These are phyloP conservation scores for Zaprionus ghesquierei DNA, from an alignment of 1,140 invertebrate species.

Conservation along the genomic window DNA sequence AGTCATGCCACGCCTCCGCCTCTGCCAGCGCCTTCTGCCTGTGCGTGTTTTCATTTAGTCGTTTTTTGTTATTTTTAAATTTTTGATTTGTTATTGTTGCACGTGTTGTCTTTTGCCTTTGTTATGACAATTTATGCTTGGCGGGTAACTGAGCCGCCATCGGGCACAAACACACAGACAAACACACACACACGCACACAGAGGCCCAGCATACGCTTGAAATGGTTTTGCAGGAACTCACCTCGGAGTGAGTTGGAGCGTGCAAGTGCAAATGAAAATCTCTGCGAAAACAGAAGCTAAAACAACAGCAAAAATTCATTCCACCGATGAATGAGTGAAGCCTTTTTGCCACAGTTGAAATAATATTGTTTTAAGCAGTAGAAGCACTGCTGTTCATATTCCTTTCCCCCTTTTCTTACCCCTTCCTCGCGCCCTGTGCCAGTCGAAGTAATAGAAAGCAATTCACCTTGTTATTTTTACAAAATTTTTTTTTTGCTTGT, in stretches of 20 bases:
- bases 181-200: not conserved
- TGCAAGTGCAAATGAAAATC: not conserved
- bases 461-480: slow-evolving; percentile 58
- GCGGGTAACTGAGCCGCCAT: slow-evolving; percentile 30
- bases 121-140: slow-evolving; percentile 75
- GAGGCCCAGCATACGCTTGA: not conserved
- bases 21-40: not conserved
- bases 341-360: not conserved
- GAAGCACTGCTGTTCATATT: not conserved
- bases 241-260: not conserved
- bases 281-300: not conserved
- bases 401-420: not conserved
- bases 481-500: slow-evolving; percentile 81
- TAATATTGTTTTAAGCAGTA: not conserved
- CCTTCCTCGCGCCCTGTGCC: no score
- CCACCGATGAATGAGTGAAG: not conserved
- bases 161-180: not conserved
- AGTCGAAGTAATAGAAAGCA: slow-evolving; percentile 23
- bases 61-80: slow-evolving; percentile 70
- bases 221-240: not conserved
- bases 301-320: not conserved
- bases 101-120: slow-evolving; percentile 78
- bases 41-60: slow-evolving; percentile 44
- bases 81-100: slow-evolving; percentile 81
- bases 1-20: slow-evolving; percentile 8